Percentiles rank a stretch among this genome's conserved stretches.
These are phyloP conservation scores for Arenaria interpres DNA, from an alignment of 2,113 vertebrate species.

Conservation along the genomic window DNA sequence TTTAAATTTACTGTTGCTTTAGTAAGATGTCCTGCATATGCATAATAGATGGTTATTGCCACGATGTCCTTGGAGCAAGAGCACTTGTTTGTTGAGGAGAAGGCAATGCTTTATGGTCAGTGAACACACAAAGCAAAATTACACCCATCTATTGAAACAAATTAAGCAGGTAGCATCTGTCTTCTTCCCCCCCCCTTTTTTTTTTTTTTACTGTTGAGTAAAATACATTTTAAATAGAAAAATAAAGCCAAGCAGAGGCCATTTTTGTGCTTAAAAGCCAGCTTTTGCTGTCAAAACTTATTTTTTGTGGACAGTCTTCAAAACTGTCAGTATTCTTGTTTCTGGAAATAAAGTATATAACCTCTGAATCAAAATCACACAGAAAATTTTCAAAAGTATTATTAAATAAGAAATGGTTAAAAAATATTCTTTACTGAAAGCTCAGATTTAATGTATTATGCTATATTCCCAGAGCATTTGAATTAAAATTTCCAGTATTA, in stretches of 20 bases:
- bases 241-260: background rate
- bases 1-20: background rate
- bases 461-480: background rate
- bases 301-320: background rate
- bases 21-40: background rate
- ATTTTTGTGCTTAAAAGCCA: background rate
- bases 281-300: background rate
- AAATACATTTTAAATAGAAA: background rate
- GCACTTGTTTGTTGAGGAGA: background rate
- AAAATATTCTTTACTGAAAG: background rate
- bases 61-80: slow-evolving; percentile 11
- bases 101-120: background rate
- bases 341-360: background rate
- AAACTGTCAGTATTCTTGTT: background rate
- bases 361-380: background rate
- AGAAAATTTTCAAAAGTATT: background rate
- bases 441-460: background rate
- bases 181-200: background rate
- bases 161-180: background rate
- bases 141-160: background rate
- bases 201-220: background rate
- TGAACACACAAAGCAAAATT: background rate
- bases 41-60: slow-evolving; percentile 19
- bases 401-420: background rate
- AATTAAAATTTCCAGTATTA: background rate